Percentiles rank a stretch among this genome's conserved stretches.
Conservation (phyloP, 2,797 vertebrate species). For the Onychomys leucogaster region DNA sequence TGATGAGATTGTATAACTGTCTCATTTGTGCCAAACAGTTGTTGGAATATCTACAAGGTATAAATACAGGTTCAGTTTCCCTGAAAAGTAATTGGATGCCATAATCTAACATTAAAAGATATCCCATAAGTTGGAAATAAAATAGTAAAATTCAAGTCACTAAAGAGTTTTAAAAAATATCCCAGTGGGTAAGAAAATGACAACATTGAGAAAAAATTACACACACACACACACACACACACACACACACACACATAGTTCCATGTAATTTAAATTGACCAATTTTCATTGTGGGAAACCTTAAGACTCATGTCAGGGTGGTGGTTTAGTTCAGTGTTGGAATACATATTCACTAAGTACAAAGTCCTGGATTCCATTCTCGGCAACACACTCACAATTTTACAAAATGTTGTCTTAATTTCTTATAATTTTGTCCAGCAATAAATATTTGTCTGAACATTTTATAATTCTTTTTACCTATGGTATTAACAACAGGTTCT, state of each 20-base stretch:
- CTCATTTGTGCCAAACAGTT: slow-evolving; percentile 1
- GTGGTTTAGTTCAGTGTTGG: not conserved
- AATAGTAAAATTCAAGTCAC: not conserved
- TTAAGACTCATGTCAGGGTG: not conserved
- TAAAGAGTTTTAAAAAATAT: not conserved
- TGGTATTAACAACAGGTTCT: not conserved
- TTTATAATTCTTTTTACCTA: too few species aligned
- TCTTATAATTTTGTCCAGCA: not conserved
- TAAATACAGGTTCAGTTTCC: not conserved
- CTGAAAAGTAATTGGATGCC: not conserved
- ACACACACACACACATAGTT: too few species aligned
- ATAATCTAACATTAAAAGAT: not conserved
- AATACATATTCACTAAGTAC: not conserved
- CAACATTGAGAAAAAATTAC: not conserved
- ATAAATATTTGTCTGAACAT: not conserved
- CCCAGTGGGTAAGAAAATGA: not conserved
- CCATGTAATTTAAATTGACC: not conserved
- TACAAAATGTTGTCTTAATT: not conserved
- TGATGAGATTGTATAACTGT: not conserved
- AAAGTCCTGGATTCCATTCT: not conserved
- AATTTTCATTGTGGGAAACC: not conserved
- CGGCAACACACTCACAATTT: not conserved
- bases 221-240: too few species aligned
- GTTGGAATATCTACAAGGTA: not conserved
- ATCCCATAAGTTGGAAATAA: not conserved